These are phyloP conservation scores for Aphyosemion australe DNA, from an alignment of 2,113 vertebrate species.

Conservation along the genomic window DNA sequence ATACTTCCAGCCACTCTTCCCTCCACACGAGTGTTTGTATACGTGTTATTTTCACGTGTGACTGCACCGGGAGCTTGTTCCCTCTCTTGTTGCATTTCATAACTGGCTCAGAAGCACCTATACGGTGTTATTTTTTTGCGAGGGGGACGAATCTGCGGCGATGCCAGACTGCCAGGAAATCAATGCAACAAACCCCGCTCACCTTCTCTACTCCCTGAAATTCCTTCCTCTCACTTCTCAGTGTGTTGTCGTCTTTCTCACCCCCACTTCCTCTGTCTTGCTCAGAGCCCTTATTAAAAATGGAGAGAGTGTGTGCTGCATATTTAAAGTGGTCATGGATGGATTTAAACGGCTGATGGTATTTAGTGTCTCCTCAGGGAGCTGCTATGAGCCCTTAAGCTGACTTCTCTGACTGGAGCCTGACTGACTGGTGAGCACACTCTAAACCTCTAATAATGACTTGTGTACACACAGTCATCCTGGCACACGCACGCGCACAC, in stretches of 20 bases:
- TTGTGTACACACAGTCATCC: slow-evolving; percentile 63
- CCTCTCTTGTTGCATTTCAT: slow-evolving; percentile 47
- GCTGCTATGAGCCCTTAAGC: slow-evolving; percentile 75
- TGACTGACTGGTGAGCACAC: slow-evolving; percentile 72
- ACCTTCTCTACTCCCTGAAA: slow-evolving; percentile 21
- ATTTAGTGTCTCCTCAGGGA: slow-evolving; percentile 78
- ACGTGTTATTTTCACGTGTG: slow-evolving; percentile 19
- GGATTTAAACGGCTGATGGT: slow-evolving; percentile 77
- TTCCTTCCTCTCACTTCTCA: slow-evolving; percentile 15
- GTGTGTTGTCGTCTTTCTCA: slow-evolving; percentile 4
- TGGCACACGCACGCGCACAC: slow-evolving; percentile 17
- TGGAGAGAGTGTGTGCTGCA: slow-evolving; percentile 72
- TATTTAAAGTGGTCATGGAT: slow-evolving; percentile 77
- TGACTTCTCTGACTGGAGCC: slow-evolving; percentile 73
- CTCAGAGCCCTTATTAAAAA: slow-evolving; percentile 77
- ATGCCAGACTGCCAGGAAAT: slow-evolving; percentile 74
- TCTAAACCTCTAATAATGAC: slow-evolving; percentile 78
- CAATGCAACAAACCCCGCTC: slow-evolving; percentile 59
- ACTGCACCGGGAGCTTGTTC: slow-evolving; percentile 26
- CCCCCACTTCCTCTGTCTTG: slow-evolving; percentile 48
- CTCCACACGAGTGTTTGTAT: slow-evolving; percentile 10
- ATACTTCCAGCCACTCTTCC: slow-evolving; percentile 39
- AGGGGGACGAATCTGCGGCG: slow-evolving; percentile 45
- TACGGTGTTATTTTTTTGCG: slow-evolving; percentile 62
- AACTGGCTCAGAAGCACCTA: slow-evolving; percentile 68